Base-by-base conservation (phyloP, 2,888 invertebrate species). In the Pseudococcus longispinus region DNA sequence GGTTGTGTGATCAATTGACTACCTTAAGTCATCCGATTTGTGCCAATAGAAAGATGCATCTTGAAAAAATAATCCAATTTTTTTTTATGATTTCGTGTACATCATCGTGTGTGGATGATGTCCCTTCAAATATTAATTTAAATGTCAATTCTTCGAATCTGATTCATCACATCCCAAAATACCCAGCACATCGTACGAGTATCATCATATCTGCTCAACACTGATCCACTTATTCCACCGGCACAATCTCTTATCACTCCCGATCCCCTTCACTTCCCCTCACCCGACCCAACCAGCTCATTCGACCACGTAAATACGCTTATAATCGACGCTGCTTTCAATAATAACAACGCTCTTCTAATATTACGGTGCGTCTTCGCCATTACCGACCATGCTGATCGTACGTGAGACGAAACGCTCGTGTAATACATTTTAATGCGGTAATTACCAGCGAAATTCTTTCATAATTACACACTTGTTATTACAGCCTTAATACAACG, bases 391-490 rank as follows among this genome's bases (percentile, higher is more conserved):
- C 60, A 60, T 60, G 20, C 60, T 60, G 60, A 60, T 60, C 60
- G 60, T 83, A 84, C 60, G 65, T 84, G 84, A 65, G 65, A 65
- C 84, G 65, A 84, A 84, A 84, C 55, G 84, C 65, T 84, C 84
- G 84, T 84, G 84, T 84, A 84, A 65, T 65, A 84, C 55, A 84
- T 84, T 84, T 84, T 84, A 84, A 84, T 65, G 84, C 84, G 65
- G 84, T 84, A 84, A 84, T 84, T 84, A 84, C 84, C 84, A 84
- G 84, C 65, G 51, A 65, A 84, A 84, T 84, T 84, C 84, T 84
- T 84, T 42, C 84, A 84, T 84, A 84, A 84, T 84, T 84, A 84
- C 84, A 84, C 84, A 65, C 84, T 65, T 65, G 65, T 60, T 65
- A 65, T 84, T 84, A 84, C 55, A 60, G 65, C 60, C 84, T 65